Evolutionary conservation across 2,113 vertebrate genomes (phyloP).

Genomic region (Rattus norvegicus): GRCr8 NC_086021.1:75717501-75718000

Average conservation of each 20-base stretch:
- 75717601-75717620: neutral
- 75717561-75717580: neutral
- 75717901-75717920: neutral
- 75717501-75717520: neutral
- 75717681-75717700: conserved; percentile 28
- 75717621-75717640: neutral
- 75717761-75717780: neutral
- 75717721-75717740: conserved; percentile 31
- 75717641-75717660: neutral
- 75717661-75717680: neutral
- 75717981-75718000: neutral
- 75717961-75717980: neutral
- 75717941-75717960: conserved; percentile 9
- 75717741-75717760: conserved; percentile 29
- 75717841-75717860: neutral
- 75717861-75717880: neutral
- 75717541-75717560: conserved; percentile 28
- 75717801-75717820: conserved; percentile 22
- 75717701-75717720: neutral
- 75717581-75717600: neutral
- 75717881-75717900: neutral
- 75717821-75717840: conserved; percentile 1
- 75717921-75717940: neutral
- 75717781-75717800: neutral
- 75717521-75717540: neutral